Base-by-base conservation (phyloP, 2,113 vertebrate genomes). In the Gambusia affinis region DNA sequence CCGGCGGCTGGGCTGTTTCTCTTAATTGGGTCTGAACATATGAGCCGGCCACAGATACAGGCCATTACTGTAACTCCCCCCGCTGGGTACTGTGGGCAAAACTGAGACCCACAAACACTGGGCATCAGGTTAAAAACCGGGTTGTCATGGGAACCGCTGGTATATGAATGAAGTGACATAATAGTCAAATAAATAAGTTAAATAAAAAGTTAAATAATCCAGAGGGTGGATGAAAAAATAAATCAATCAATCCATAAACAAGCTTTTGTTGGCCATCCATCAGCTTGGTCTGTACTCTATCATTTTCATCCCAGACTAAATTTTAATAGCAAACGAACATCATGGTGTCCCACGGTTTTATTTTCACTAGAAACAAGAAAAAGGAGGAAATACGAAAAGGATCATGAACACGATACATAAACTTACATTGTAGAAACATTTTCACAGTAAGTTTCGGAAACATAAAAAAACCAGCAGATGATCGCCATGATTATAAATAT, bases 121-220 rank as follows among this genome's bases (percentile, higher is more conserved):
- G 51, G 35, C 39, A 61, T 66, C 68, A 47, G 24, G 33, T 68
- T 76, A 57, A 60, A 76, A 42, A 37, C 14, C 2, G 29, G 17
- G 90, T 90, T 83, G 44, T 87, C 85, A 86, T 85, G 81, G 85
- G 27, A 89, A 91, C 88, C 8, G 72, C 83, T 29, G 72, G 75
- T 70, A 83, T 70, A 85, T 70, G 72, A 83, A 70, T 79, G 74
- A 83, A 73, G 33, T 54, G 57, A 57, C 67, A 61, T 79, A 37
- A 73, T 12, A 51, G n/a, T n/a, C n/a, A n/a, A n/a, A n/a, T n/a
- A n/a, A n/a, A n/a, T n/a, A n/a, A n/a, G n/a, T n/a, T n/a, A n/a
- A n/a, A n/a, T n/a, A n/a, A n/a, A n/a, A n/a, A n/a, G n/a, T n/a
- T n/a, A n/a, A n/a, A n/a, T 29, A 30, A 67, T 64, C 42, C 12